These are phyloP conservation scores for Galendromus occidentalis DNA, from an alignment of 1,140 invertebrate species.

Conservation along the genomic window DNA sequence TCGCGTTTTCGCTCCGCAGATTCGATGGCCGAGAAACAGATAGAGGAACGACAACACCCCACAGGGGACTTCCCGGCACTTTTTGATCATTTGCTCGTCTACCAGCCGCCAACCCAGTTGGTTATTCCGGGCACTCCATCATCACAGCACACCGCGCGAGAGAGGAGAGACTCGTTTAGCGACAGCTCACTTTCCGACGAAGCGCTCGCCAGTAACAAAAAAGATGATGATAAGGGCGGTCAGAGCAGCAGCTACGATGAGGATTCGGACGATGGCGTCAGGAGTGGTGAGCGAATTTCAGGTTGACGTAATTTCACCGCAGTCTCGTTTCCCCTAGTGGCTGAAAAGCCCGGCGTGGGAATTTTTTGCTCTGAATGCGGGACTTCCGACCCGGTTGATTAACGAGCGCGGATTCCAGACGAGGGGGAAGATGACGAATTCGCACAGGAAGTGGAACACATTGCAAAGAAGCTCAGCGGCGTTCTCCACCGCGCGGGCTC, in stretches of 20 bases:
- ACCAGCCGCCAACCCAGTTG: constrained; percentile 5
- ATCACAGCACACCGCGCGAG: neutral
- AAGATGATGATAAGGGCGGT: neutral
- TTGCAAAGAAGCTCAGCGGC: constrained; percentile 4
- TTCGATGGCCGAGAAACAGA: constrained; percentile 9
- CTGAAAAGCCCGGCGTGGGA: too few relatives aligned
- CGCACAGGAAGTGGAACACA: constrained; percentile 13
- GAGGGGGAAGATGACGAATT: neutral
- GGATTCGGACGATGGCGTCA: constrained; percentile 6
- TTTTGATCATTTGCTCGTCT: constrained; percentile 5
- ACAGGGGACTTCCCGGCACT: neutral
- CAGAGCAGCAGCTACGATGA: constrained; percentile 8
- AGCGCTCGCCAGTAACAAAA: neutral
- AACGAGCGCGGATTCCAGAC: neutral
- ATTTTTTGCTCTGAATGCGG: too few relatives aligned
- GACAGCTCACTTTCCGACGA: constrained; percentile 1
- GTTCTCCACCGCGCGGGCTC: neutral
- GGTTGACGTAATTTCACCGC: too few relatives aligned
- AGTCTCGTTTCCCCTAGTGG: too few relatives aligned
- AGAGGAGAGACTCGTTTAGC: neutral
- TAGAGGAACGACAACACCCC: neutral
- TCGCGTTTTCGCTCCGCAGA: neutral
- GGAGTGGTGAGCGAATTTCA: neutral
- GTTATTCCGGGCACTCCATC: neutral
- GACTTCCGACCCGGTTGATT: too few relatives aligned